Conservation (phyloP, 2,888 invertebrate genomes). For the Agrilus biguttatus region DNA sequence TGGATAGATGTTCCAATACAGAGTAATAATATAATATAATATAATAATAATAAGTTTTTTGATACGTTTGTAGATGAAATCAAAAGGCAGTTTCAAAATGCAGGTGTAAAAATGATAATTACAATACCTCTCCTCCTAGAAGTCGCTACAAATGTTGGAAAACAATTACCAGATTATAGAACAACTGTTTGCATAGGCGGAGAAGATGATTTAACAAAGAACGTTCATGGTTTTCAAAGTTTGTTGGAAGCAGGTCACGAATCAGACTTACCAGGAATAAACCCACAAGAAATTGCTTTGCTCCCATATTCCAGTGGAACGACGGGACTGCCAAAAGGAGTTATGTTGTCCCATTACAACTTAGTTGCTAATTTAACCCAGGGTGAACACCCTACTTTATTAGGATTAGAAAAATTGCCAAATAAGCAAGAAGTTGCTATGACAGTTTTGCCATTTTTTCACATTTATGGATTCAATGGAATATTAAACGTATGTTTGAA, state of each 20-base stretch:
- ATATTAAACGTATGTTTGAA: slow-evolving; percentile 46
- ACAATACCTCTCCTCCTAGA: slow-evolving; percentile 49
- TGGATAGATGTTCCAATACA: neutral
- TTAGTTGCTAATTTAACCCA: slow-evolving; percentile 34
- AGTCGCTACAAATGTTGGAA: slow-evolving; percentile 39
- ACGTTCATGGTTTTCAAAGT: slow-evolving; percentile 28
- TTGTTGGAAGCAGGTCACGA: slow-evolving; percentile 25
- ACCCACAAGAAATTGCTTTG: slow-evolving; percentile 38
- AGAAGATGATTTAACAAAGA: slow-evolving; percentile 34
- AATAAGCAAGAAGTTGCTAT: slow-evolving; percentile 37
- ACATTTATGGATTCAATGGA: slow-evolving; percentile 62
- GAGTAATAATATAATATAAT: too few species aligned
- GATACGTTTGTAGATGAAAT: slow-evolving; percentile 40
- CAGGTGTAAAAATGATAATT: slow-evolving; percentile 46
- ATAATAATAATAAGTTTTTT: too few species aligned
- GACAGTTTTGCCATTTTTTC: slow-evolving; percentile 62
- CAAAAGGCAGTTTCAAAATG: slow-evolving; percentile 45
- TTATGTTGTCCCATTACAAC: slow-evolving; percentile 57
- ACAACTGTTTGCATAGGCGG: slow-evolving; percentile 51
- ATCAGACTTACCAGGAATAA: slow-evolving; percentile 31
- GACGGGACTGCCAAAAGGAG: slow-evolving; percentile 71
- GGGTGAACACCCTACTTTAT: slow-evolving; percentile 12
- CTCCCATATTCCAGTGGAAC: slow-evolving; percentile 60
- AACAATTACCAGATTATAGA: slow-evolving; percentile 39
- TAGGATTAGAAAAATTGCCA: slow-evolving; percentile 24